Evolutionary conservation across 2,113 vertebrate species (phyloP).

Genomic region (Phalacrocorax aristotelis): DNA sequence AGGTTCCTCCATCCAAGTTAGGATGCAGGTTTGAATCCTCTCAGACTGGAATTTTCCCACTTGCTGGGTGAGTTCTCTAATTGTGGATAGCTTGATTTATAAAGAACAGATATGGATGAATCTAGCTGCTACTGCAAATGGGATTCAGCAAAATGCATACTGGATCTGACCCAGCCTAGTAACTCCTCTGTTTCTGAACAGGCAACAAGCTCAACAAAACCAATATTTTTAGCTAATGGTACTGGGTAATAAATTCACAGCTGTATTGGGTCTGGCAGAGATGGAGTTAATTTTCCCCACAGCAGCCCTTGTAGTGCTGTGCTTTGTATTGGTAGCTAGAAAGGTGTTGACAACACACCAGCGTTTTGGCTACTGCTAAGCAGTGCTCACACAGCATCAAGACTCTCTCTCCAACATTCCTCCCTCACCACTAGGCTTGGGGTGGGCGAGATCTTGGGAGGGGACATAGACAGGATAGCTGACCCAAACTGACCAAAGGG

Average conservation of each 20-base stretch:
- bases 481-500: too few relatives aligned
- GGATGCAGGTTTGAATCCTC: background rate
- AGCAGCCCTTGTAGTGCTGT: too few relatives aligned
- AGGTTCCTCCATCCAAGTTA: background rate
- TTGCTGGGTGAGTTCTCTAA: background rate
- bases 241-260: background rate
- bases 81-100: background rate
- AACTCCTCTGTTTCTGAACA: background rate
- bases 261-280: too few relatives aligned
- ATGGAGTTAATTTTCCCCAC: too few relatives aligned
- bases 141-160: background rate
- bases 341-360: too few relatives aligned
- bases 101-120: background rate
- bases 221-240: background rate
- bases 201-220: background rate
- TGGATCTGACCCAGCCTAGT: background rate
- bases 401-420: too few relatives aligned
- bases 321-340: too few relatives aligned
- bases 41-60: background rate
- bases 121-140: background rate
- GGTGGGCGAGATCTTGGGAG: too few relatives aligned
- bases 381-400: too few relatives aligned
- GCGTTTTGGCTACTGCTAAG: too few relatives aligned
- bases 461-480: too few relatives aligned
- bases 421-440: too few relatives aligned